These are phyloP conservation scores for Dendropsophus ebraccatus DNA, from an alignment of 2,113 vertebrate genomes.

Conservation along the genomic window DNA sequence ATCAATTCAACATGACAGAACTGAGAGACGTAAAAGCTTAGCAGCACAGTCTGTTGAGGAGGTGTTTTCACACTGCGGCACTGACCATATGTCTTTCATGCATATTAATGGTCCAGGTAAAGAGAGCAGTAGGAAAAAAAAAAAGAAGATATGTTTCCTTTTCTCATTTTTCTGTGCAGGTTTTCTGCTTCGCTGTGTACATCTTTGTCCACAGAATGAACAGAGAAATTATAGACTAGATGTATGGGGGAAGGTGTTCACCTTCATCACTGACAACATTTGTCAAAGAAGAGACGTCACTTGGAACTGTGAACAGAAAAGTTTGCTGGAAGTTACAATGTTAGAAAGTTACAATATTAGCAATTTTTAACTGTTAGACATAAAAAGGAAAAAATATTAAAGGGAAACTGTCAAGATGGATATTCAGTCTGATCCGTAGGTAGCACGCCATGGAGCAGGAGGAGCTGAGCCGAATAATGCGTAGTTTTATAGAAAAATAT, in stretches of 20 bases:
- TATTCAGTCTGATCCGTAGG: too few species aligned
- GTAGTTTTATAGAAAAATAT: too few species aligned
- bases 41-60: slow-evolving; percentile 53
- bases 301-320: not conserved
- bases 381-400: too few species aligned
- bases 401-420: too few species aligned
- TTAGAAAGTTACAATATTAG: too few species aligned
- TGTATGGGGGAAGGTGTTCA: slow-evolving; percentile 4
- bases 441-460: too few species aligned
- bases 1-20: not conserved
- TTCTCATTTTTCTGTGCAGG: slow-evolving; percentile 12
- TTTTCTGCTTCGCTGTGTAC: slow-evolving; percentile 52
- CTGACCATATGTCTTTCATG: slow-evolving; percentile 38
- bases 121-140: not conserved
- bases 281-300: not conserved
- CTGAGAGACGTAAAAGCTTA: not conserved
- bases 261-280: not conserved
- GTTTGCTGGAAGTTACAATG: not conserved
- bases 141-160: slow-evolving; percentile 6
- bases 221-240: slow-evolving; percentile 16
- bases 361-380: too few species aligned
- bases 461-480: too few species aligned
- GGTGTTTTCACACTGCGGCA: not conserved
- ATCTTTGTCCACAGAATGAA: slow-evolving; percentile 47
- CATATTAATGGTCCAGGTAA: slow-evolving; percentile 61